Conservation (phyloP, 1,140 invertebrate genomes). For the Drosophila burlai region DNA sequence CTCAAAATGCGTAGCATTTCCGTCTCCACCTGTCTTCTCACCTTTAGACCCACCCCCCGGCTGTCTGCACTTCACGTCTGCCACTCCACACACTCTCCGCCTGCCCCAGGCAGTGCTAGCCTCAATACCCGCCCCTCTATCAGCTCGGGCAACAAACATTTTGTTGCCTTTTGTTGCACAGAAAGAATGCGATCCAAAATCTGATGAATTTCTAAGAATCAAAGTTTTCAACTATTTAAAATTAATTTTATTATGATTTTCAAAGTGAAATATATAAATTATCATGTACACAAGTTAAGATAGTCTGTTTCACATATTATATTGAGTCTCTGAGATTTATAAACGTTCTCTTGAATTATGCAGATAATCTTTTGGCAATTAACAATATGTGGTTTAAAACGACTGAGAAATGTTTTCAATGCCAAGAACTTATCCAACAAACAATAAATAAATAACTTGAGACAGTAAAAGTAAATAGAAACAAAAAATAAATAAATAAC, state of each 20-base stretch:
- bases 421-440: background rate
- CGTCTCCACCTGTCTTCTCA: conserved; percentile 22
- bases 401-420: background rate
- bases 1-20: conserved; percentile 33
- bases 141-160: conserved; percentile 35
- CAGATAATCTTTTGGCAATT: no score
- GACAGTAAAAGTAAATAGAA: background rate
- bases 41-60: background rate
- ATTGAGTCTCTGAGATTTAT: no score
- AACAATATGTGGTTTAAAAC: no score
- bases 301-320: no score
- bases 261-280: background rate
- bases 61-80: conserved; percentile 9
- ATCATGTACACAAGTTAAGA: background rate
- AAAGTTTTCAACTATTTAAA: background rate
- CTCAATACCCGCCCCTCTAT: conserved; percentile 14
- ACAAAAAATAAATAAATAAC: background rate
- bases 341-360: no score
- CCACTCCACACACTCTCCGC: conserved; percentile 7
- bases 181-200: background rate
- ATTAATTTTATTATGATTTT: background rate
- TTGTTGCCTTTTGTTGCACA: conserved; percentile 40
- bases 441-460: background rate
- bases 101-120: conserved; percentile 18
- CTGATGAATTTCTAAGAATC: no score